Evolutionary conservation across 1,140 invertebrate genomes (phyloP).

Genomic region (Philaenus spumarius): DNA sequence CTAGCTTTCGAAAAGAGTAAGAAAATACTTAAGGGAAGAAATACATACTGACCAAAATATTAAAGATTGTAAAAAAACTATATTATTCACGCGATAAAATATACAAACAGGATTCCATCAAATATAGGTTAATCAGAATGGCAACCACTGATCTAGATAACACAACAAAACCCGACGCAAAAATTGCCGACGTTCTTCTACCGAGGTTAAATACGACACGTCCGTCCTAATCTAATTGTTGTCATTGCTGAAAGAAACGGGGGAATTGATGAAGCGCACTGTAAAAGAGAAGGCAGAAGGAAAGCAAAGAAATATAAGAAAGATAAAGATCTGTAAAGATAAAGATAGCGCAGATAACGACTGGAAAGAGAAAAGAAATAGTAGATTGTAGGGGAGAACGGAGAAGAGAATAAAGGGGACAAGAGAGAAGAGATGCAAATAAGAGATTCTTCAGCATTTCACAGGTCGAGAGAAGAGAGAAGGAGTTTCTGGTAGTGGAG

Average conservation of each 20-base stretch:
- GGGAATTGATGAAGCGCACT: background rate
- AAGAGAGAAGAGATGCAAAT: constrained; percentile 7
- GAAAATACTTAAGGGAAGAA: too few species aligned
- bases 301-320: background rate
- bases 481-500: constrained; percentile 6
- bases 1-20: too few species aligned
- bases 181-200: too few species aligned
- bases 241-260: background rate
- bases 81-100: too few species aligned
- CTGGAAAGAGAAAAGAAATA: background rate
- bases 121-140: too few species aligned
- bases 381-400: background rate
- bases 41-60: too few species aligned
- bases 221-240: constrained; percentile 9
- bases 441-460: constrained; percentile 17
- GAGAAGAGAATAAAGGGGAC: background rate
- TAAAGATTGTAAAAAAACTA: too few species aligned
- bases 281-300: background rate
- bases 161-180: too few species aligned
- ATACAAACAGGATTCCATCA: too few species aligned
- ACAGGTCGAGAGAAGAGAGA: constrained; percentile 18
- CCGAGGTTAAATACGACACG: too few species aligned
- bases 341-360: background rate
- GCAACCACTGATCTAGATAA: too few species aligned
- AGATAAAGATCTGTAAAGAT: constrained; percentile 3